Conservation (phyloP, 2,113 vertebrate species). For the Empidonax traillii region DNA sequence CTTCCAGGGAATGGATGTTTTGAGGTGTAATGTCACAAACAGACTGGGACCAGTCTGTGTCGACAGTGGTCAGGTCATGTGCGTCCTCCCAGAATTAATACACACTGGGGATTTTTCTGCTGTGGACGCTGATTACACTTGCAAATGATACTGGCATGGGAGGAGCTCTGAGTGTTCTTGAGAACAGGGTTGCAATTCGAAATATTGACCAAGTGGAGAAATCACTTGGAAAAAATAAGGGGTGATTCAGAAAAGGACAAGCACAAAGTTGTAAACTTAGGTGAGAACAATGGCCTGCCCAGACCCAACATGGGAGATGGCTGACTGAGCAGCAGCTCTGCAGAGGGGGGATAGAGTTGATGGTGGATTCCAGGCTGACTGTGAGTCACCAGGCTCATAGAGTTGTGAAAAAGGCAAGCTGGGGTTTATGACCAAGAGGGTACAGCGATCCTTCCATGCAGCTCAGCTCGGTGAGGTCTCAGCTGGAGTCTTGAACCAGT, state of each 20-base stretch:
- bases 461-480: neutral
- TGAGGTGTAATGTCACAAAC: neutral
- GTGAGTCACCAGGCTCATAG: neutral
- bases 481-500: constrained; percentile 12
- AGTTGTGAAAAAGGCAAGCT: neutral
- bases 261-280: neutral
- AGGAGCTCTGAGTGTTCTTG: neutral
- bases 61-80: neutral
- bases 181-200: neutral
- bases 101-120: neutral
- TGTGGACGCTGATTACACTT: neutral
- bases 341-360: neutral
- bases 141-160: neutral
- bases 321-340: neutral
- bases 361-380: neutral
- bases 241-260: neutral
- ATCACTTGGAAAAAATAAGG: neutral
- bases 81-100: neutral
- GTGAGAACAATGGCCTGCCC: neutral
- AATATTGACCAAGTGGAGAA: neutral
- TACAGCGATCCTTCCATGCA: neutral
- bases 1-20: neutral
- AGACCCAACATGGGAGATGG: neutral
- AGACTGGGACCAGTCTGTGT: neutral
- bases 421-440: neutral